Base-by-base conservation (phyloP, 2,113 vertebrate species). In the Corythornis madagascariensis region DNA sequence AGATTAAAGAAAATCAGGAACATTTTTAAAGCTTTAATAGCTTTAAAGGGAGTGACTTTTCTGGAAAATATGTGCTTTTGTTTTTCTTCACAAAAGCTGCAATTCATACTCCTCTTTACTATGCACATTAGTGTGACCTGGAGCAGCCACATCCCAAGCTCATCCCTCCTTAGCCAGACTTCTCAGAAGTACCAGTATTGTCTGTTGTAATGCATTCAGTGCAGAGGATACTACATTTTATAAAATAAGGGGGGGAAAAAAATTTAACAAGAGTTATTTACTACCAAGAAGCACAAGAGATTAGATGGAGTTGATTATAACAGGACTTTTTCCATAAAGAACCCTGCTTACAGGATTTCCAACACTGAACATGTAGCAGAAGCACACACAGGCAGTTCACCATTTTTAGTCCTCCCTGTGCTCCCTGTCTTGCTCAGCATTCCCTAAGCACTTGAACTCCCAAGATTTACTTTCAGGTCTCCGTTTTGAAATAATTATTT, bases 331-430 rank as follows among this genome's bases (percentile, higher is more conserved):
- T 67, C 12, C 16, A 25, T 60, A 56, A 73, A 55, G 56, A 83
- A 43, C 40, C 14, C 25, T 70, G 10, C 9, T 77, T 56, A 63
- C 0, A 29, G 1, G 38, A 38, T 57, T 80, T 77, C 35, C 19
- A 64, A n/a, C n/a, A 64, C 3, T 48, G 29, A 28, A 72, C 69
- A 73, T 17, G 19, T 31, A 45, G 4, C 35, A 63, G 48, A 73
- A 66, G 8, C 28, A 35, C 8, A 50, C 7, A 13, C 3, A 43
- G 15, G 9, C 5, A 52, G 10, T 7, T 83, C 24, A 77, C 22
- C 6, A 13, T 7, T 0, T 0, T 42, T 64, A 22, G 29, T 61
- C 8, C 21, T 66, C 6, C 14, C 12, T 52, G 5, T 7, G 6
- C 6, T 64, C 1, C 0, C 31, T 71, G 38, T 45, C 31, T 28